Conservation (phyloP, 2,113 vertebrate species). For the Agapornis roseicollis region DNA sequence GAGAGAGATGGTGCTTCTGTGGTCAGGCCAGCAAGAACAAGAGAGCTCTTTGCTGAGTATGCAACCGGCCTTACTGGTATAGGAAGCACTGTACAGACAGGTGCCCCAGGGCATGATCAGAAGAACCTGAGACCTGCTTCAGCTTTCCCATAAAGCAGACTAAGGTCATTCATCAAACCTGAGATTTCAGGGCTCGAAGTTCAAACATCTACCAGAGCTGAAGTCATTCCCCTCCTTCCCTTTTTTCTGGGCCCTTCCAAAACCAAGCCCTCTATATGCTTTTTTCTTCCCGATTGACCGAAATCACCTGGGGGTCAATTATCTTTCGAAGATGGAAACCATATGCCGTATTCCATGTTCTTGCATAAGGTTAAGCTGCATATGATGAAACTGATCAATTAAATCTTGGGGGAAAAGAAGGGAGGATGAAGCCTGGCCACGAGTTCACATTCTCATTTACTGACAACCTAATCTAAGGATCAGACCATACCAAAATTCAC, state of each 20-base stretch:
- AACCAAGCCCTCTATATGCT: not conserved
- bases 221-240: not conserved
- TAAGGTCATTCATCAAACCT: slow-evolving; percentile 8
- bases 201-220: slow-evolving; percentile 12
- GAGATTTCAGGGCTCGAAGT: slow-evolving; percentile 13
- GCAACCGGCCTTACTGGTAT: not conserved
- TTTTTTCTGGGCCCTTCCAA: not conserved
- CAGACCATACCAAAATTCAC: not conserved
- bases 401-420: slow-evolving; percentile 66
- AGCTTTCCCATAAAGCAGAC: not conserved
- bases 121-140: not conserved
- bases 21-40: not conserved
- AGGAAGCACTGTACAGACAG: not conserved
- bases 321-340: slow-evolving; percentile 74
- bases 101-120: not conserved
- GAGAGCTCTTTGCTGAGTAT: not conserved
- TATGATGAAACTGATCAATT: slow-evolving; percentile 83
- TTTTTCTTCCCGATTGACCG: not conserved
- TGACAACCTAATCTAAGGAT: not conserved
- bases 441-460: slow-evolving; percentile 1
- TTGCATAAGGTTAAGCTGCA: slow-evolving; percentile 86
- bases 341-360: slow-evolving; percentile 81
- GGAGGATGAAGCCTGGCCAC: not conserved
- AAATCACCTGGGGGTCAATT: slow-evolving; percentile 87
- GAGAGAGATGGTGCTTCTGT: not conserved